phyloP scores from a whole-genome alignment of 1,140 invertebrate species.

The Eurytemora carolleeae region DNA sequence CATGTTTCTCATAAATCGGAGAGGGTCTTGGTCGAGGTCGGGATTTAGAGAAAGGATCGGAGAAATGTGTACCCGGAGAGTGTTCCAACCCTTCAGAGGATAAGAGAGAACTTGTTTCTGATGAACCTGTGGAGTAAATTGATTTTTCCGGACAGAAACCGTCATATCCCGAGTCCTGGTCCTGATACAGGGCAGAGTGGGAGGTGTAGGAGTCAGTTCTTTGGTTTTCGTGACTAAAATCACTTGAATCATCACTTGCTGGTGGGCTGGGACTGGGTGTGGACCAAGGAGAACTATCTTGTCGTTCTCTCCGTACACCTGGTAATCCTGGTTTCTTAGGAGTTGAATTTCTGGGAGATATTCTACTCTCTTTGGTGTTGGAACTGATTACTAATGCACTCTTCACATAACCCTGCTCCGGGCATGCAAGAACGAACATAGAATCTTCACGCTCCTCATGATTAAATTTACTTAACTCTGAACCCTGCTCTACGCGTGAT shows the following conservation, averaged over 20 bases:
- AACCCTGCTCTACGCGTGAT: too few relatives aligned
- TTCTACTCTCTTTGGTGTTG: not conserved
- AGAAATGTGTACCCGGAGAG: not conserved
- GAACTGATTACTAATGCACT: not conserved
- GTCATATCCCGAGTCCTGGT: constrained; percentile 13
- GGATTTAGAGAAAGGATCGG: not conserved
- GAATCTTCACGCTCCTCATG: not conserved
- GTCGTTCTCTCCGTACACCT: not conserved
- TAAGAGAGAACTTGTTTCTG: not conserved
- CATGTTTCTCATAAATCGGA: constrained; percentile 9
- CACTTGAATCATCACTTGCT: not conserved
- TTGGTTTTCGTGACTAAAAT: not conserved
- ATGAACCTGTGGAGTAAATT: constrained; percentile 3
- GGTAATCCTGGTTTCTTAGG: not conserved
- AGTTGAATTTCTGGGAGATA: not conserved
- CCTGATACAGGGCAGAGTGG: not conserved
- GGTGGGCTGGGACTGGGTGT: constrained; percentile 1
- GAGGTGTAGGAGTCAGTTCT: not conserved
- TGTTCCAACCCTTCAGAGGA: not conserved
- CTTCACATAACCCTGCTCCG: not conserved
- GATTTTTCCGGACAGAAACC: constrained; percentile 14
- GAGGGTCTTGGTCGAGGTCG: not conserved
- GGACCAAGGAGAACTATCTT: not conserved
- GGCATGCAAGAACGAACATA: not conserved
- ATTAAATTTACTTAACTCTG: not conserved